Evolutionary conservation across 2,113 vertebrate genomes (phyloP).

Genomic region (Thamnaconus septentrionalis): DNA sequence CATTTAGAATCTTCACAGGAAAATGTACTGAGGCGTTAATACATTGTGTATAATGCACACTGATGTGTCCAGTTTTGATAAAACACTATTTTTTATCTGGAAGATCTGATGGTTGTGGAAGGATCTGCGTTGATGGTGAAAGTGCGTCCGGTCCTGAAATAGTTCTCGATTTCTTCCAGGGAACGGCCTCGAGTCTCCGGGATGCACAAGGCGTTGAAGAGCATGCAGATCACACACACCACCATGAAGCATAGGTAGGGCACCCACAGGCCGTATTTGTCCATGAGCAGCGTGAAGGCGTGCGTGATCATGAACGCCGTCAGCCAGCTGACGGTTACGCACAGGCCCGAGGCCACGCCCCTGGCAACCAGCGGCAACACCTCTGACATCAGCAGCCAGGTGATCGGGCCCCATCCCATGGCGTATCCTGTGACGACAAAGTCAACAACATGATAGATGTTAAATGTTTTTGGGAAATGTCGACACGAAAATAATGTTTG

Average conservation of each 20-base stretch:
- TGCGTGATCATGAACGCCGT: constrained; percentile 88
- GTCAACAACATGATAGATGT: not conserved
- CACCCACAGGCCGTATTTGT: constrained; percentile 81
- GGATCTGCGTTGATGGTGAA: constrained; percentile 63
- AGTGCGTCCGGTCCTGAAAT: constrained; percentile 80
- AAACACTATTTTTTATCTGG: not conserved
- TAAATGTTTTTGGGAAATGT: too few relatives aligned
- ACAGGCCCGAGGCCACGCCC: constrained; percentile 87
- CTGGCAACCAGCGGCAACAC: constrained; percentile 88
- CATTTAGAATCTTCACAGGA: too few relatives aligned
- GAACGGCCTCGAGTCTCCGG: constrained; percentile 90
- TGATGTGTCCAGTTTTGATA: too few relatives aligned
- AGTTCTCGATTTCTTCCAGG: constrained; percentile 93
- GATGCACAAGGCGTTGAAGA: constrained; percentile 86
- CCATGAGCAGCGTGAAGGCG: constrained; percentile 81
- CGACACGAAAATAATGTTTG: too few relatives aligned
- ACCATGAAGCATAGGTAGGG: constrained; percentile 87
- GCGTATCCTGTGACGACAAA: constrained; percentile 82
- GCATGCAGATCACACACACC: constrained; percentile 80
- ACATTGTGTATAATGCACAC: too few relatives aligned
- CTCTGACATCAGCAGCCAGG: constrained; percentile 96
- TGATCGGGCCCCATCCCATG: constrained; percentile 97
- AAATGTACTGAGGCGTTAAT: too few relatives aligned
- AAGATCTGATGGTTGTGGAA: not conserved
- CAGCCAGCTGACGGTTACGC: constrained; percentile 90